These are phyloP conservation scores for Parthenolecanium corni DNA, from an alignment of 2,888 invertebrate genomes.

Conservation along the genomic window DNA sequence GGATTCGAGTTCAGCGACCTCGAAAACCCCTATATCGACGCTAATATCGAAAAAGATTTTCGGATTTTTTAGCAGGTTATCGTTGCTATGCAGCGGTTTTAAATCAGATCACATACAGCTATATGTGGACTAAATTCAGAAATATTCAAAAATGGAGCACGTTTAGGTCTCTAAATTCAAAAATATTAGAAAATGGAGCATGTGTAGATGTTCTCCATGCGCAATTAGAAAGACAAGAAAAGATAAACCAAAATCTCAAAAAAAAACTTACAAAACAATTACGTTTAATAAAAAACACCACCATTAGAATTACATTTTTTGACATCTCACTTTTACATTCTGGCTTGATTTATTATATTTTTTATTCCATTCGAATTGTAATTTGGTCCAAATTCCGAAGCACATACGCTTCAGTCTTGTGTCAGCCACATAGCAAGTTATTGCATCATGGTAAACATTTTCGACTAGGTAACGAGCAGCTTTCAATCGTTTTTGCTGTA, in stretches of 20 bases:
- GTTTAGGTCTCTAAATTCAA: too few species aligned
- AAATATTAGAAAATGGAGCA: too few species aligned
- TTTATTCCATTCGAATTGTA: constrained; percentile 46
- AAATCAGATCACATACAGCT: too few species aligned
- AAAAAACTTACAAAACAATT: background rate
- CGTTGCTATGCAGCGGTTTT: too few species aligned
- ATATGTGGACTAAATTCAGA: too few species aligned
- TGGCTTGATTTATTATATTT: constrained; percentile 9
- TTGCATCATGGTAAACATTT: constrained; percentile 44
- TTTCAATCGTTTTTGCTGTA: constrained; percentile 64
- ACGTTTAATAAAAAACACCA: background rate
- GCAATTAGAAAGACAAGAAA: background rate
- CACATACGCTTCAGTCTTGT: constrained; percentile 65
- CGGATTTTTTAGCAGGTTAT: too few species aligned
- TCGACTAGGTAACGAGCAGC: constrained; percentile 52
- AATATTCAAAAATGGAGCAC: too few species aligned
- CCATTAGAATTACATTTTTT: background rate
- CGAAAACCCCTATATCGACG: too few species aligned
- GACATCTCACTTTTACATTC: background rate
- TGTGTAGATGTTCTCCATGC: too few species aligned
- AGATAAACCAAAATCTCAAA: background rate
- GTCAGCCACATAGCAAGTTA: constrained; percentile 42
- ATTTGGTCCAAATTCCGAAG: constrained; percentile 72
- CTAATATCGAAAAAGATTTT: too few species aligned
- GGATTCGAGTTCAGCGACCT: too few species aligned